Conservation (phyloP, 1,140 invertebrate genomes). For the Anastrepha obliqua region DNA sequence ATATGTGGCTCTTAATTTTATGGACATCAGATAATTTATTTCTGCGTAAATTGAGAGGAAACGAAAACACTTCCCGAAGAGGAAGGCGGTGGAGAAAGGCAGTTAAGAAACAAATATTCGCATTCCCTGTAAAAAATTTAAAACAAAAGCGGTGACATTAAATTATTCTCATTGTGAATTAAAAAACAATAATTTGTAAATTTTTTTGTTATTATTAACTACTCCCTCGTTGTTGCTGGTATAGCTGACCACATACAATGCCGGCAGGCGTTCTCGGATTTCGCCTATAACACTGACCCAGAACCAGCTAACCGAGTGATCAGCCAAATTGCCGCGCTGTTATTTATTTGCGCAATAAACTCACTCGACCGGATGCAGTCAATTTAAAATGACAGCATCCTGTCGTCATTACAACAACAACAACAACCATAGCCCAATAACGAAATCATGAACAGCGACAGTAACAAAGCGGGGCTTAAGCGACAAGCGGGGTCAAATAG, state of each 20-base stretch:
- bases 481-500: background rate
- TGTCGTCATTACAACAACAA: constrained; percentile 10
- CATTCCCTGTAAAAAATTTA: too few species aligned
- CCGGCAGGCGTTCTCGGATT: background rate
- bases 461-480: background rate
- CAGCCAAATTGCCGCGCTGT: constrained; percentile 1
- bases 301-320: background rate
- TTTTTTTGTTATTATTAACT: too few species aligned
- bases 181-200: too few species aligned
- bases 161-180: too few species aligned
- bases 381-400: constrained; percentile 49
- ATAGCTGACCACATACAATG: background rate
- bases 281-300: background rate
- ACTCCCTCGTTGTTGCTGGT: background rate
- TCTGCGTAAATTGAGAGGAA: background rate
- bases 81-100: too few species aligned
- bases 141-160: too few species aligned
- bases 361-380: constrained; percentile 23
- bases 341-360: constrained; percentile 44
- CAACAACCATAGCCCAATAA: background rate
- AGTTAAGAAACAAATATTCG: too few species aligned
- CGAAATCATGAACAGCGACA: background rate
- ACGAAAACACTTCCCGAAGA: background rate
- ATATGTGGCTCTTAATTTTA: background rate
- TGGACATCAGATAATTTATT: background rate